Conservation (phyloP, 2,888 invertebrate genomes). For the Dolichopus griseipennis region DNA sequence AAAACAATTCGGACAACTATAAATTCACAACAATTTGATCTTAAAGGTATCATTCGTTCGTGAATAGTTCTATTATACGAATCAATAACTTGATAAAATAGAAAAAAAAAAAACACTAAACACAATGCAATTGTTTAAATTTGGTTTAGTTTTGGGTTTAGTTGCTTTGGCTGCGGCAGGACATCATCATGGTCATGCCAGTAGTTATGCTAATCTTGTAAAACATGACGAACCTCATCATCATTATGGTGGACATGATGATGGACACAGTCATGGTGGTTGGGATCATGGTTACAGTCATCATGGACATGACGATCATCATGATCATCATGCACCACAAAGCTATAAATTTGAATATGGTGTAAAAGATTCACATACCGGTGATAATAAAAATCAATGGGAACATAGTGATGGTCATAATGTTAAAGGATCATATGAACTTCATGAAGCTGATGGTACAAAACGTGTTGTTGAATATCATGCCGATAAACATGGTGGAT, state of each 20-base stretch:
- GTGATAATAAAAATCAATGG: constrained; percentile 4
- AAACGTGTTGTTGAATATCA: constrained; percentile 46
- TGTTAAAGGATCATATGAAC: constrained; percentile 37
- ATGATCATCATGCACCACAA: background rate
- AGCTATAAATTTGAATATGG: background rate
- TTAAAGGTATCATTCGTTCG: background rate
- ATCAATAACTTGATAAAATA: background rate
- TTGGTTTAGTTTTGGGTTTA: background rate
- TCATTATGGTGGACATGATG: background rate
- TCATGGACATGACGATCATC: constrained; percentile 14
- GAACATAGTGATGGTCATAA: background rate
- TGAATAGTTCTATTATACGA: background rate
- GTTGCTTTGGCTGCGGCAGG: background rate
- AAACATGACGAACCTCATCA: constrained; percentile 13
- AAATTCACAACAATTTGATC: background rate
- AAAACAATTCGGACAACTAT: background rate
- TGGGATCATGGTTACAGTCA: background rate
- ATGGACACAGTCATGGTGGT: constrained; percentile 14
- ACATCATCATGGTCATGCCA: constrained; percentile 10
- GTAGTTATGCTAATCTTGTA: constrained; percentile 17
- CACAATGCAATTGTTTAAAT: constrained; percentile 2
- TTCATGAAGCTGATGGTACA: constrained; percentile 46
- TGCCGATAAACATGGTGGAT: constrained; percentile 45
- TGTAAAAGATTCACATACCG: background rate
- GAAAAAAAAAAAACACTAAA: background rate